Conservation (phyloP, 2,797 vertebrate genomes). For the Yasuhikotakia modesta region DNA sequence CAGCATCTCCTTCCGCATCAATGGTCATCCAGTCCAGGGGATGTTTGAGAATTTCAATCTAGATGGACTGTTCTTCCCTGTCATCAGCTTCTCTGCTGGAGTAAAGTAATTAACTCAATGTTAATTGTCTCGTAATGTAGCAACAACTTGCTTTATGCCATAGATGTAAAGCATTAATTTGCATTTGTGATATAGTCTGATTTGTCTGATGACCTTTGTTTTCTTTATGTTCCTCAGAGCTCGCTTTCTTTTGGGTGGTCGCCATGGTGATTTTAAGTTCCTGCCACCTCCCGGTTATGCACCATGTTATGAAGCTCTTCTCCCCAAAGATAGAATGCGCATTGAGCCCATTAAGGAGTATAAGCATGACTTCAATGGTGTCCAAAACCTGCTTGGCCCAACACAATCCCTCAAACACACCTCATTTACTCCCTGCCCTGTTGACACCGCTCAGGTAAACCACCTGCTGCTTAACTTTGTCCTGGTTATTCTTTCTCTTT, state of each 20-base stretch:
- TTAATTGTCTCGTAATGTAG: neutral
- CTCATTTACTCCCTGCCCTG: conserved; percentile 89
- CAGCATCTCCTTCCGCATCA: conserved; percentile 92
- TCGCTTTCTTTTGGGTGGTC: conserved; percentile 89
- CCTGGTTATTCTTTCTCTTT: neutral
- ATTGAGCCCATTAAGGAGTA: conserved; percentile 93
- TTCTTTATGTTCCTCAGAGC: conserved; percentile 71
- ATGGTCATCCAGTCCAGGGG: conserved; percentile 90
- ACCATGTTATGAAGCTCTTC: conserved; percentile 87
- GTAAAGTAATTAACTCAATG: conserved; percentile 77
- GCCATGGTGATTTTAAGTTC: conserved; percentile 93
- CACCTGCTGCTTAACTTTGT: neutral
- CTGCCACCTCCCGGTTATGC: conserved; percentile 90
- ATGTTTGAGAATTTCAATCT: conserved; percentile 95
- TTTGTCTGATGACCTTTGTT: neutral
- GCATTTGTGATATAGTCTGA: neutral
- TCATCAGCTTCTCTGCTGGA: conserved; percentile 91
- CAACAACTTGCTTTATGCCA: too few species aligned
- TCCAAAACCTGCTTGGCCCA: conserved; percentile 87
- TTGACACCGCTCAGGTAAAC: conserved; percentile 88
- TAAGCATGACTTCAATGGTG: conserved; percentile 81
- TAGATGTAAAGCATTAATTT: neutral
- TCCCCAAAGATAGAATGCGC: conserved; percentile 87
- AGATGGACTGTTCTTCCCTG: conserved; percentile 90
- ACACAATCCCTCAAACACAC: conserved; percentile 86